Evolutionary conservation across 2,113 vertebrate species (phyloP), one percentile per base, ranked within the genome.

Genomic region (Oplegnathus fasciatus): DNA sequence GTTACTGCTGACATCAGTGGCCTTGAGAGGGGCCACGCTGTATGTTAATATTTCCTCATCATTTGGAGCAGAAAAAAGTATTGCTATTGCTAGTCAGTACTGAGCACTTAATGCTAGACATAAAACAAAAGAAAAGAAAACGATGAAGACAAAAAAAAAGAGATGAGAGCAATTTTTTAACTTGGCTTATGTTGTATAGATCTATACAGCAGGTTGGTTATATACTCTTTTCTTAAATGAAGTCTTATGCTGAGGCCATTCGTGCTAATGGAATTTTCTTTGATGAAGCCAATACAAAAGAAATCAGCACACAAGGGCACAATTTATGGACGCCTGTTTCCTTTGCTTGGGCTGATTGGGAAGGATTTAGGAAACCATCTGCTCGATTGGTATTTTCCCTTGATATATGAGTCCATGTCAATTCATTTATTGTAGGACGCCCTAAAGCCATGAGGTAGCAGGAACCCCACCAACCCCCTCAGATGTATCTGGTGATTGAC

Each of bases 331-430:
- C 15, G 44, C 26, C 40, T 37, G 48, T 44, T 79, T 55, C 32
- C 46, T 74, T 75, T 64, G 13, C 68, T 75, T 30, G 7, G 17
- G 62, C 58, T 81, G 69, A 78, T 65, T 46, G 44, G 50, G 58
- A 65, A 13, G 2, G 78, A 72, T 88, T 88, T 75, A 26, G 54
- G 42, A 83, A 86, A 75, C 81, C 77, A 76, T 88, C 83, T 82
- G 76, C 70, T 61, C 64, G 75, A 90, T 78, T 86, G 69, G 87
- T 75, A 77, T 62, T 82, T 84, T 61, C 48, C 61, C 1, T 44
- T 86, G 82, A 90, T 88, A 71, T 75, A 88, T 46, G 80, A 76
- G 75, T 80, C 46, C n/a, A 15, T 70, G 44, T 86, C 77, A 84
- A 46, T 75, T 83, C 1, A 79, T 88, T 90, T 79, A 87, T 30